A percentile compares a stretch with the other conserved stretches of the same genome.
Evolutionary conservation across 2,888 invertebrate genomes (phyloP).

Genomic region (Andrena trimmerana): DNA sequence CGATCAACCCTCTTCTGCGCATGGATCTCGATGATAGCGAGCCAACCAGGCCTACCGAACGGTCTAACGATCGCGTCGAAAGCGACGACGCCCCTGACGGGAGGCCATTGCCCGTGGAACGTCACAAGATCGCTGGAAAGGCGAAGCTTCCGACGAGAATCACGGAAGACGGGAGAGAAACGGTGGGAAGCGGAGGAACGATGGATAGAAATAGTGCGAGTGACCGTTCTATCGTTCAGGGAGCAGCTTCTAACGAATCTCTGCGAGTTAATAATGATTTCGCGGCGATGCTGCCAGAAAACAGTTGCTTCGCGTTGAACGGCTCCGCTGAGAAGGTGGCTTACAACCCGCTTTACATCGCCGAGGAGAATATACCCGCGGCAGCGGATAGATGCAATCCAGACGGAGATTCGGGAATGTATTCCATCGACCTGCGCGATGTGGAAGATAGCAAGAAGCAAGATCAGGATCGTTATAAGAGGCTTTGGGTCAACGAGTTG

Average conservation of each 20-base stretch:
- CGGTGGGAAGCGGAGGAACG: not conserved
- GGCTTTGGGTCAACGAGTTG: constrained; percentile 47
- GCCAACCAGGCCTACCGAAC: not conserved
- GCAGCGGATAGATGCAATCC: not conserved
- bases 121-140: not conserved
- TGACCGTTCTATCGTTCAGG: no score
- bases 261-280: not conserved
- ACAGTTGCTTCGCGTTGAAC: not conserved
- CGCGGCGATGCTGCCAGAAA: not conserved
- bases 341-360: constrained; percentile 44
- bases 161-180: not conserved
- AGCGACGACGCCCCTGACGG: not conserved
- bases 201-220: not conserved
- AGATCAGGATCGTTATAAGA: constrained; percentile 34
- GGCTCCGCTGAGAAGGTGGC: not conserved
- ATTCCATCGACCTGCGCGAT: constrained; percentile 72
- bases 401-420: constrained; percentile 76
- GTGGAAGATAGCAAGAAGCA: constrained; percentile 31
- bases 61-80: not conserved
- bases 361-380: not conserved
- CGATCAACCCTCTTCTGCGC: constrained; percentile 86
- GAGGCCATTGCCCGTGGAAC: not conserved
- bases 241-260: not conserved
- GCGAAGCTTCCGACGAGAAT: not conserved
- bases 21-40: constrained; percentile 53